Evolutionary conservation across 2,888 invertebrate genomes (phyloP).

Genomic region (Halictus quadricinctus): DNA sequence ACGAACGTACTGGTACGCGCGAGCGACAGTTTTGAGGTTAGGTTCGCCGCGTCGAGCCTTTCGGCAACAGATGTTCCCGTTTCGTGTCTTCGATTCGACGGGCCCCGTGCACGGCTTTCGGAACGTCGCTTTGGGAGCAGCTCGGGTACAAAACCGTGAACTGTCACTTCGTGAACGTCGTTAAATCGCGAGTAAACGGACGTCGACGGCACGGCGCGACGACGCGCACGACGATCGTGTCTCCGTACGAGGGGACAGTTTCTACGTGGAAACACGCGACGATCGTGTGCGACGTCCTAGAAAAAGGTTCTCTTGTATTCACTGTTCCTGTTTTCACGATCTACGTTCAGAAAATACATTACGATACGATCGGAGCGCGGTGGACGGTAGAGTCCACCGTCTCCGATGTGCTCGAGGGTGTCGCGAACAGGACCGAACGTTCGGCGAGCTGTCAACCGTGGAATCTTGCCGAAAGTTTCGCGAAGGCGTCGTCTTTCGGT

Average conservation of each 20-base stretch:
- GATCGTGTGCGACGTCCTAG: not conserved
- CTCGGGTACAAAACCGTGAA: constrained; percentile 40
- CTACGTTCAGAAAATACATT: constrained; percentile 1
- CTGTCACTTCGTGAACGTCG: constrained; percentile 50
- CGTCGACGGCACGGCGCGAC: not conserved
- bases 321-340: constrained; percentile 55
- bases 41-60: constrained; percentile 41
- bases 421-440: not conserved
- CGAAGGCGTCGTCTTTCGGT: constrained; percentile 23
- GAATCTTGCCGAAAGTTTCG: not conserved
- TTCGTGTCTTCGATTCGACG: constrained; percentile 26
- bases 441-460: constrained; percentile 51
- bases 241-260: constrained; percentile 27
- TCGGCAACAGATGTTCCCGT: constrained; percentile 59
- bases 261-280: constrained; percentile 26
- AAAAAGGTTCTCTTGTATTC: not conserved
- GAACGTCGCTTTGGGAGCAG: constrained; percentile 21
- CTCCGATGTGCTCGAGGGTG: not conserved
- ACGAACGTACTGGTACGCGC: constrained; percentile 15
- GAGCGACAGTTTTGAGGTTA: constrained; percentile 57
- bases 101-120: constrained; percentile 20
- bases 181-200: constrained; percentile 17
- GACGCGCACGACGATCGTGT: constrained; percentile 9
- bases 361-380: not conserved
- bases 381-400: constrained; percentile 47